Percentiles rank a stretch among this genome's conserved stretches.
phyloP scores from a whole-genome alignment of 2,888 invertebrate genomes.

The Lepidocyrtoides sp. region DNA sequence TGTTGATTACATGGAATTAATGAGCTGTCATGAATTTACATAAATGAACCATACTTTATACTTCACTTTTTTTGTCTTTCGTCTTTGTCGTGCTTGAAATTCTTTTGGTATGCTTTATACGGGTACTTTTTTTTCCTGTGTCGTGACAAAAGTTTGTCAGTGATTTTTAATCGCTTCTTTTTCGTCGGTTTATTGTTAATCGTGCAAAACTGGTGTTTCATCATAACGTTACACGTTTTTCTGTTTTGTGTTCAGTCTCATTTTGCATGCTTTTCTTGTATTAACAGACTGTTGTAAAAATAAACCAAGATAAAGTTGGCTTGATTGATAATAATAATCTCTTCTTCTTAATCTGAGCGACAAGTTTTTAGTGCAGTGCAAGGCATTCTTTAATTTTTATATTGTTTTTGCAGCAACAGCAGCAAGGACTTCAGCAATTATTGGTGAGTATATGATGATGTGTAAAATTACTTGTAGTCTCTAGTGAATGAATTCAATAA shows the following conservation, averaged over 20 bases:
- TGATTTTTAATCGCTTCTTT: not conserved
- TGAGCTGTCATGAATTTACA: conserved; percentile 32
- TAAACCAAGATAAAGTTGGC: not conserved
- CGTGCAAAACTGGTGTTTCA: conserved; percentile 1
- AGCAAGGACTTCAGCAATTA: conserved; percentile 96
- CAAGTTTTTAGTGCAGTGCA: conserved; percentile 22
- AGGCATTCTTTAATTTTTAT: conserved; percentile 63
- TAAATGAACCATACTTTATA: not conserved
- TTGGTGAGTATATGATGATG: conserved; percentile 91
- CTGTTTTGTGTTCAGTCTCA: not conserved
- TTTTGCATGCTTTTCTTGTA: not conserved
- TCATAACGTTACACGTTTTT: not conserved
- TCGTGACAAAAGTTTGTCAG: not conserved
- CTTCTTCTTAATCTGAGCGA: not conserved
- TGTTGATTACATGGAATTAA: conserved; percentile 14
- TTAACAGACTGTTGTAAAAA: not conserved
- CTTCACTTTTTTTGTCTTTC: conserved; percentile 1
- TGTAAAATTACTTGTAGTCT: not conserved
- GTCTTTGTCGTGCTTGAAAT: conserved; percentile 1
- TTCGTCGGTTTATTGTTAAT: not conserved
- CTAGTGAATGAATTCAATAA: conserved; percentile 39
- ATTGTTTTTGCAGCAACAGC: conserved; percentile 88
- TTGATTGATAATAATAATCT: not conserved
- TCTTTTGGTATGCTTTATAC: not conserved
- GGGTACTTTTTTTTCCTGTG: not conserved